Percentiles rank a stretch among this genome's conserved stretches.
Conservation (phyloP, 2,113 vertebrate genomes). For the Caloenas nicobarica region DNA sequence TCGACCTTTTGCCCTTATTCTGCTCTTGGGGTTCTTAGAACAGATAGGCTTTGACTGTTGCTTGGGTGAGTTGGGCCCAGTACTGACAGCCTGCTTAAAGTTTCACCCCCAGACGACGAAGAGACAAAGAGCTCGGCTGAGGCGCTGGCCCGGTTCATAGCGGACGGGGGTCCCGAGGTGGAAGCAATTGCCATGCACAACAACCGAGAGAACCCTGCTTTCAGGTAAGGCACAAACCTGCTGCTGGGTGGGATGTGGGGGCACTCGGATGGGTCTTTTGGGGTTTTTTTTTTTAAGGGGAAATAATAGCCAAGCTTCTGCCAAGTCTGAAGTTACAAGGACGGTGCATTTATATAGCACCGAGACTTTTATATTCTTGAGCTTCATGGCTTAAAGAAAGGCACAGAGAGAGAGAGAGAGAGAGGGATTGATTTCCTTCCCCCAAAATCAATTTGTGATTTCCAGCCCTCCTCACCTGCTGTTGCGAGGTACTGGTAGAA, state of each 20-base stretch:
- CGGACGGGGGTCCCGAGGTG: slow-evolving; percentile 90
- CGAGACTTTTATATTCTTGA: neutral
- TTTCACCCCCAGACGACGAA: slow-evolving; percentile 96
- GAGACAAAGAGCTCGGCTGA: slow-evolving; percentile 89
- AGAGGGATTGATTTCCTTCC: neutral
- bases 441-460: neutral
- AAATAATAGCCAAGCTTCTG: neutral
- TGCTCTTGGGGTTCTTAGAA: slow-evolving; percentile 87
- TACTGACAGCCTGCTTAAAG: slow-evolving; percentile 99
- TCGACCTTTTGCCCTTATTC: slow-evolving; percentile 75
- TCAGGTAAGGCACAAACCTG: slow-evolving; percentile 76
- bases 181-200: slow-evolving; percentile 91
- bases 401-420: neutral
- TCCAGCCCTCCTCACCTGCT: neutral
- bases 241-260: neutral
- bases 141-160: slow-evolving; percentile 91
- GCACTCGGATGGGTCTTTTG: neutral
- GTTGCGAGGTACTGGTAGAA: neutral
- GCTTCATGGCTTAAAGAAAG: neutral
- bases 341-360: rapidly evolving
- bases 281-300: neutral
- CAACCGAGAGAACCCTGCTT: slow-evolving; percentile 88
- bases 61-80: slow-evolving; percentile 91
- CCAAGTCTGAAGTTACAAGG: neutral
- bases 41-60: slow-evolving; percentile 88